Evolutionary conservation across 2,888 invertebrate genomes (phyloP).

Genomic region (Seira sanloemensis): DNA sequence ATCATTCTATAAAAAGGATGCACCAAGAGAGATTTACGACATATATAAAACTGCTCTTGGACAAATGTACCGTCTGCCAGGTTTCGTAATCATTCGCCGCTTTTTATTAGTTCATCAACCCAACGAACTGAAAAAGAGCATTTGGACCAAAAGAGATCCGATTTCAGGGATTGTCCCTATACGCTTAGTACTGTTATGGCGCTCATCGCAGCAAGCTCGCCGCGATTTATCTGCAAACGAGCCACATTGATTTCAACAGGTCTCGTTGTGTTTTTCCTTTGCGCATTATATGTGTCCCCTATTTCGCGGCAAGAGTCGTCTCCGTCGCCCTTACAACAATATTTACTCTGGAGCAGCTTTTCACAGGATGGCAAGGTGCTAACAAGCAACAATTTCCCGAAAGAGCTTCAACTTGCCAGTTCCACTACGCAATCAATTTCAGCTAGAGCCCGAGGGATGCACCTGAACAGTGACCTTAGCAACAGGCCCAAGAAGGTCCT

Average conservation of each 20-base stretch:
- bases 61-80: too few species aligned
- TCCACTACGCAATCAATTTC: not conserved
- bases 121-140: too few species aligned
- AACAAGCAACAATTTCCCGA: constrained; percentile 20
- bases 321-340: not conserved
- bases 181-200: too few species aligned
- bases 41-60: too few species aligned
- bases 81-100: too few species aligned
- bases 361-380: not conserved
- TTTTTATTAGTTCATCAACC: too few species aligned
- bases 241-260: constrained; percentile 15
- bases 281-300: constrained; percentile 17
- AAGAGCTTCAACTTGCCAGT: constrained; percentile 24
- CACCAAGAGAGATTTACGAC: too few species aligned
- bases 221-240: constrained; percentile 24
- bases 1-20: too few species aligned
- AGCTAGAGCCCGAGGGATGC: not conserved
- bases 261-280: not conserved
- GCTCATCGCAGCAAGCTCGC: not conserved
- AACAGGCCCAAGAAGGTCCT: constrained; percentile 70
- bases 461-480: not conserved
- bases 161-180: too few species aligned
- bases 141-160: too few species aligned
- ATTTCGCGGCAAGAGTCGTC: not conserved
- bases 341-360: not conserved